These are phyloP conservation scores for Zhuqinia jingwanae DNA, from an alignment of 2,888 invertebrate genomes.

Conservation along the genomic window DNA sequence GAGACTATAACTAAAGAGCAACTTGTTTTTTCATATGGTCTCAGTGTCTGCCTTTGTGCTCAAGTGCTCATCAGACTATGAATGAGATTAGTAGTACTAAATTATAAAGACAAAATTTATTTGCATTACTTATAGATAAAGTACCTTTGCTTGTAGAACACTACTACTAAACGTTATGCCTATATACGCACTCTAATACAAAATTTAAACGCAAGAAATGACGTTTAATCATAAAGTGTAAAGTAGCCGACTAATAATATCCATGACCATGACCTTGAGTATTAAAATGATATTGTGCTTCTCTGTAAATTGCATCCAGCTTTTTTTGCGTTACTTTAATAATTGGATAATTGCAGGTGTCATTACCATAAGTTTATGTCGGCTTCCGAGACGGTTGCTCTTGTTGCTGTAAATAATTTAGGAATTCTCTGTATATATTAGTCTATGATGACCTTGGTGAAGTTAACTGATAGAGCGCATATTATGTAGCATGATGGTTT, in stretches of 20 bases:
- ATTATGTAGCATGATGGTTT: no score
- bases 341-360: constrained; percentile 8
- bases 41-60: neutral
- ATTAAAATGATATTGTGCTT: neutral
- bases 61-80: neutral
- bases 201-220: neutral
- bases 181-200: neutral
- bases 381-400: neutral
- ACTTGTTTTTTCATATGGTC: no score
- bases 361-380: no score
- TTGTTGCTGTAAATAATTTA: no score
- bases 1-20: no score
- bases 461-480: no score
- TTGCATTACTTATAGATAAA: neutral
- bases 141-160: neutral
- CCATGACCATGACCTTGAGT: constrained; percentile 24
- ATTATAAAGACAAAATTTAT: neutral
- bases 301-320: no score
- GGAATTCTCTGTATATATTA: no score
- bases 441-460: no score
- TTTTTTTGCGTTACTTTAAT: neutral
- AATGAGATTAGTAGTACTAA: no score
- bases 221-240: neutral
- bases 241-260: neutral
- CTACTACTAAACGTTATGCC: no score